Percentiles rank a stretch among this genome's conserved stretches.
Conservation (phyloP, 1,140 invertebrate species). For the Drosophila tristis region DNA sequence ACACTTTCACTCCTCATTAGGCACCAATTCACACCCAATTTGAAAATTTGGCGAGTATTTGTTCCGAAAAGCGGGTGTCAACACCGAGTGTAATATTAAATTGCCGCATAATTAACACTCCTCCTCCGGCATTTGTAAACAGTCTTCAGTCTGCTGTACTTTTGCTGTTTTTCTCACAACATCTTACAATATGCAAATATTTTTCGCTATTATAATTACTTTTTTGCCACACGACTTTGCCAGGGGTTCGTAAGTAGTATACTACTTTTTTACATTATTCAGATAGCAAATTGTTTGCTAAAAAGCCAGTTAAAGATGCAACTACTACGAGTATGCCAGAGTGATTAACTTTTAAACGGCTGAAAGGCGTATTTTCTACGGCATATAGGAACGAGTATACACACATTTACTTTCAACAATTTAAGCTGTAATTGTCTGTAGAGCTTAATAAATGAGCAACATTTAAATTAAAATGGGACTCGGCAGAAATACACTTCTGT, state of each 20-base stretch:
- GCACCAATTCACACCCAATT: slow-evolving; percentile 30
- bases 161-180: slow-evolving; percentile 23
- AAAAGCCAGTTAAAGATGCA: slow-evolving; percentile 42
- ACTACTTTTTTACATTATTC: slow-evolving; percentile 43
- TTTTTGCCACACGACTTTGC: slow-evolving; percentile 35
- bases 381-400: neutral
- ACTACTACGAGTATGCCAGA: slow-evolving; percentile 18
- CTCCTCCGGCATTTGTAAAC: slow-evolving; percentile 42
- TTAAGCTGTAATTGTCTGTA: too few species aligned
- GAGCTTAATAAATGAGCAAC: too few species aligned
- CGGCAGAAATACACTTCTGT: too few species aligned
- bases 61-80: slow-evolving; percentile 45
- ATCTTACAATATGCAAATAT: slow-evolving; percentile 60
- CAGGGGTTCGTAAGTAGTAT: slow-evolving; percentile 11
- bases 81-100: slow-evolving; percentile 36
- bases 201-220: slow-evolving; percentile 47
- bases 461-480: too few species aligned
- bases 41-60: slow-evolving; percentile 18
- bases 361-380: slow-evolving; percentile 19
- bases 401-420: too few species aligned
- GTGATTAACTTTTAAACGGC: slow-evolving; percentile 46
- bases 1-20: slow-evolving; percentile 49
- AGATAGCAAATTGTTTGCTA: slow-evolving; percentile 42
- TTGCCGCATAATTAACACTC: slow-evolving; percentile 60
- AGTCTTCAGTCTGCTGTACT: slow-evolving; percentile 34